Percentiles rank a stretch among this genome's conserved stretches.
Conservation (phyloP, 2,888 invertebrate species). For the Brachyptera risi region DNA sequence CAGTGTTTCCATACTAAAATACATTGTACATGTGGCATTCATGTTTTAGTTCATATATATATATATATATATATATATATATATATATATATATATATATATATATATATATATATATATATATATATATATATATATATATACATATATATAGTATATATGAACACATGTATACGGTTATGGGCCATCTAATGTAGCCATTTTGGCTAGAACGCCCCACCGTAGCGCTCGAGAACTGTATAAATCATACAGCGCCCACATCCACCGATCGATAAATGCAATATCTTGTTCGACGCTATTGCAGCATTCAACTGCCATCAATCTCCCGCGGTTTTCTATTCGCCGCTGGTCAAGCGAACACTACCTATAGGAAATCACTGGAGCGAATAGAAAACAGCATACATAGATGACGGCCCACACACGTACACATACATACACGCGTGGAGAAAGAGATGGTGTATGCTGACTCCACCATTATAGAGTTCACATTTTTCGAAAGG, state of each 20-base stretch:
- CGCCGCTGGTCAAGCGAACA: slow-evolving; percentile 12
- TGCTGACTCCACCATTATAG: neutral
- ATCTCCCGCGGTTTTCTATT: slow-evolving; percentile 9
- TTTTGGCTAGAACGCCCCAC: neutral
- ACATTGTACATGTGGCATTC: too few species aligned
- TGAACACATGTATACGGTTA: too few species aligned
- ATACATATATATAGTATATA: too few species aligned
- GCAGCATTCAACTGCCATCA: slow-evolving; percentile 6
- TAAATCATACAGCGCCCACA: neutral
- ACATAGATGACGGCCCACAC: neutral
- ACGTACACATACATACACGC: neutral
- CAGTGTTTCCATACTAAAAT: too few species aligned
- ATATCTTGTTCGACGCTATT: neutral
- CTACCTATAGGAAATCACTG: neutral
- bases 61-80: too few species aligned
- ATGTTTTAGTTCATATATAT: too few species aligned
- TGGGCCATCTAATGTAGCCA: too few species aligned
- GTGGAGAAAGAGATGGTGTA: too few species aligned
- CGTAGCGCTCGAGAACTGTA: neutral
- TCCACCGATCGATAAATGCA: slow-evolving; percentile 12
- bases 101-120: too few species aligned
- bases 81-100: too few species aligned
- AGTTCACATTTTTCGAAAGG: neutral
- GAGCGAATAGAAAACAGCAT: slow-evolving; percentile 16
- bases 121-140: too few species aligned